Conservation (phyloP, 2,797 vertebrate genomes). For the Danio kyathit region DNA sequence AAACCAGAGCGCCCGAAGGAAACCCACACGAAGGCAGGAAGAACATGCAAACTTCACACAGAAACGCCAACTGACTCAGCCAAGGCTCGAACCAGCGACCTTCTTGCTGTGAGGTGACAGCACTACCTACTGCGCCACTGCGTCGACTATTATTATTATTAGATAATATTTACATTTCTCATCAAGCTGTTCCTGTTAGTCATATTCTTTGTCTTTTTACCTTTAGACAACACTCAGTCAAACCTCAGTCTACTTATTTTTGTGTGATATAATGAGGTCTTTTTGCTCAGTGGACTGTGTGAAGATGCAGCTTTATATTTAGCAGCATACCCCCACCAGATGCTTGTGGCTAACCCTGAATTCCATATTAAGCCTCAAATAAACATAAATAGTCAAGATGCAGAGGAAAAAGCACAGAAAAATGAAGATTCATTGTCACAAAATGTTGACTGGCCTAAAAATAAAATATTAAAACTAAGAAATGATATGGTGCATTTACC, state of each 20-base stretch:
- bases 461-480: conserved; percentile 20
- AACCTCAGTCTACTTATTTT: conserved; percentile 47
- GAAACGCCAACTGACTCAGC: too few species aligned
- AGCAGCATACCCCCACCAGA: conserved; percentile 49
- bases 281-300: conserved; percentile 64
- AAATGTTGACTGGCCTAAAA: conserved; percentile 35
- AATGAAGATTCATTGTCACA: conserved; percentile 16
- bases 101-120: too few species aligned
- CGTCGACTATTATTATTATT: too few species aligned
- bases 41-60: too few species aligned
- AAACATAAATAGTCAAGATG: conserved; percentile 45
- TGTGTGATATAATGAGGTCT: conserved; percentile 60
- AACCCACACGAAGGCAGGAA: too few species aligned
- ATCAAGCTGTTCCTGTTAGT: conserved; percentile 17
- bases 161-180: too few species aligned
- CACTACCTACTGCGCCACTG: too few species aligned
- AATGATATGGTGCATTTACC: conserved; percentile 14
- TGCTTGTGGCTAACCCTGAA: conserved; percentile 57
- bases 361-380: conserved; percentile 57
- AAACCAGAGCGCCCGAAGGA: too few species aligned
- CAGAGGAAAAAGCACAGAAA: conserved; percentile 7
- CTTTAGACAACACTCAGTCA: conserved; percentile 37
- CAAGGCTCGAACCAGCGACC: too few species aligned
- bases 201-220: conserved; percentile 45
- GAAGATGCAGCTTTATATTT: conserved; percentile 67